A percentile compares a stretch with the other conserved stretches of the same genome.
Conservation (phyloP, 2,888 invertebrate species). For the Ceriagrion tenellum region DNA sequence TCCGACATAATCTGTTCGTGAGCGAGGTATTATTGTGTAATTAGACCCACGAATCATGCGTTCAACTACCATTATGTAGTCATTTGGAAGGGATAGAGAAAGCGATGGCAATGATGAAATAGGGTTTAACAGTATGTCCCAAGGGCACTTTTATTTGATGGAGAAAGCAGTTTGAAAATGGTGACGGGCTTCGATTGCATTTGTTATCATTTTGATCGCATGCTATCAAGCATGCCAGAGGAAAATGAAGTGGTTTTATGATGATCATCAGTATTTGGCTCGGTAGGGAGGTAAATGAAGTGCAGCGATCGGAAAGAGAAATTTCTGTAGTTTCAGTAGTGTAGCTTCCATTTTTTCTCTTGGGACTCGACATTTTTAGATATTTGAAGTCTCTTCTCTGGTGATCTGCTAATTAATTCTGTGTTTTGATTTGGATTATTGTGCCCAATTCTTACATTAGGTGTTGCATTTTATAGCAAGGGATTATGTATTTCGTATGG, state of each 20-base stretch:
- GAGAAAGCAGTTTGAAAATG: constrained; percentile 31
- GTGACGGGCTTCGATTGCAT: background rate
- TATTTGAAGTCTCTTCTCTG: background rate
- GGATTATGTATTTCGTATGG: too few relatives aligned
- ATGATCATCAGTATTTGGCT: background rate
- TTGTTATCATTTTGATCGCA: background rate
- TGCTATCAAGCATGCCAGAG: background rate
- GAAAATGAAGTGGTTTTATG: background rate
- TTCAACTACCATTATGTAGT: background rate
- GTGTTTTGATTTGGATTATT: too few relatives aligned
- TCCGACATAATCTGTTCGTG: background rate
- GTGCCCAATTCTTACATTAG: too few relatives aligned
- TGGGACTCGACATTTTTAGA: background rate
- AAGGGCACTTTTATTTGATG: background rate
- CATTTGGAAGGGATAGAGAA: background rate
- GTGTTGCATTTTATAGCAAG: too few relatives aligned
- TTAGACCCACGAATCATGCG: background rate
- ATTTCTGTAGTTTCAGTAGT: background rate
- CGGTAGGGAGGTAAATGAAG: background rate
- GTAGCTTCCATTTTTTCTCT: background rate
- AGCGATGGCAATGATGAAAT: background rate
- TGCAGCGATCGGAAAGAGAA: background rate
- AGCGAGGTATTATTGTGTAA: background rate
- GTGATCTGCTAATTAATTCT: too few relatives aligned
- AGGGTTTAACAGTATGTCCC: background rate